A percentile compares a stretch with the other conserved stretches of the same genome.
Conservation (phyloP, 2,888 invertebrate genomes). For the Liodrosophila aerea region DNA sequence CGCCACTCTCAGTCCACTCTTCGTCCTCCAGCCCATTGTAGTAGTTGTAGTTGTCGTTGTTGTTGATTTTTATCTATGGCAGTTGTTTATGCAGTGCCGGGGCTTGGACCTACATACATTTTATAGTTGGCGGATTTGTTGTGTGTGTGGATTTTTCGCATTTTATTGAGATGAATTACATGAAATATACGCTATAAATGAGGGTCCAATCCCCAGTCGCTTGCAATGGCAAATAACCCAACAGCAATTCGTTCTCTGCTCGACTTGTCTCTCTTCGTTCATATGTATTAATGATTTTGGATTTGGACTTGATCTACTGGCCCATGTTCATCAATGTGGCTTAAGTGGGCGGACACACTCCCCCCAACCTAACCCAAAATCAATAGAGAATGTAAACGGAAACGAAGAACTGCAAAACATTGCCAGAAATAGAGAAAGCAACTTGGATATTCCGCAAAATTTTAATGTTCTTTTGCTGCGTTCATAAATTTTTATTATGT, state of each 20-base stretch:
- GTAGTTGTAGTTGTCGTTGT: slow-evolving; percentile 9
- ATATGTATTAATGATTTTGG: slow-evolving; percentile 73
- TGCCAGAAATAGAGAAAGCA: not conserved
- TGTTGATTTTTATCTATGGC: slow-evolving; percentile 45
- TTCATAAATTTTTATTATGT: slow-evolving; percentile 77
- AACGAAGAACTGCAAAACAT: not conserved
- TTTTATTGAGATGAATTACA: slow-evolving; percentile 77
- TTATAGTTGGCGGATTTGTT: slow-evolving; percentile 67
- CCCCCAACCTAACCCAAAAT: slow-evolving; percentile 18
- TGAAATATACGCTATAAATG: slow-evolving; percentile 60
- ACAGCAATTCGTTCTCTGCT: no score
- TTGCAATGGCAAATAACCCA: no score
- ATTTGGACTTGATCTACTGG: slow-evolving; percentile 63
- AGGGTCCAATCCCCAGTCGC: slow-evolving; percentile 48
- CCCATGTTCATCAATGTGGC: slow-evolving; percentile 61
- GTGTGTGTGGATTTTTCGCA: slow-evolving; percentile 51
- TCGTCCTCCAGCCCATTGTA: slow-evolving; percentile 7
- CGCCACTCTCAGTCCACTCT: slow-evolving; percentile 46
- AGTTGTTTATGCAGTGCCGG: slow-evolving; percentile 63
- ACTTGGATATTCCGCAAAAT: slow-evolving; percentile 48
- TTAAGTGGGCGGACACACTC: slow-evolving; percentile 30
- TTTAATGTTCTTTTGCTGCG: slow-evolving; percentile 62
- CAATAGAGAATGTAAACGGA: slow-evolving; percentile 21
- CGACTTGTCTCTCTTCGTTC: slow-evolving; percentile 4
- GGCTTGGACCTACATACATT: slow-evolving; percentile 41